Base-by-base conservation (phyloP, 2,113 vertebrate species). In the Corydoras sp. region DNA sequence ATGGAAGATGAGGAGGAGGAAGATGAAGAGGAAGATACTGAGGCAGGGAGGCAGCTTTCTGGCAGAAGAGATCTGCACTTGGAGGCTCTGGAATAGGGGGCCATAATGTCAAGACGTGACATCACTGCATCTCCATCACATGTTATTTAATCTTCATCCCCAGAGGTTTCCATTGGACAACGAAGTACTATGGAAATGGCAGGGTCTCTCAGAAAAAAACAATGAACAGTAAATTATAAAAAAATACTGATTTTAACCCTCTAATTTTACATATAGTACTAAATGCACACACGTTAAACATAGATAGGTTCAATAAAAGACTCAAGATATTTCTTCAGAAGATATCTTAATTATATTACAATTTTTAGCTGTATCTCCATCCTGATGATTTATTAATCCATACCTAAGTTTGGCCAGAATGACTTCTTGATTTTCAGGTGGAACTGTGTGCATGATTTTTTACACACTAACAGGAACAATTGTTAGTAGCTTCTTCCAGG, bases 31-130 rank as follows among this genome's bases (percentile, higher is more conserved):
- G 92, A 95, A 31, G 94, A 24, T 24, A 24, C 18, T 24, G 18
- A 91, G 59, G 87, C 89, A 78, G 88, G 76, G 84, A 92, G 85
- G 87, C 92, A 62, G 80, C 89, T 95, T 77, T 86, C 90, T 0
- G 81, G 88, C 0, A 88, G 92, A 9, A 82, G 92, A 51, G 90
- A 95, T 75, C 90, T 95, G 43, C 90, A 89, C 88, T 92, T 97
- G 88, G 95, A 99, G 86, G 94, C 94, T 2, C 89, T 98, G 82
- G 94, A 98, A 80, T 99, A 13, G 59, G 58, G 54, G 53, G 56
- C 62, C n/a, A 69, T 64, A 29, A 35, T 73, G 54, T 49, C 10
- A 18, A 55, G 75, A 55, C 13, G 77, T 29, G 32, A 74, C 32
- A 65, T 62, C 49, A 71, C 29, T 72, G 60, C 50, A 58, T 69